A percentile compares a stretch with the other conserved stretches of the same genome.
These are phyloP conservation scores for Oscheius sp. DNA, from an alignment of 2,888 invertebrate genomes.

Conservation along the genomic window DNA sequence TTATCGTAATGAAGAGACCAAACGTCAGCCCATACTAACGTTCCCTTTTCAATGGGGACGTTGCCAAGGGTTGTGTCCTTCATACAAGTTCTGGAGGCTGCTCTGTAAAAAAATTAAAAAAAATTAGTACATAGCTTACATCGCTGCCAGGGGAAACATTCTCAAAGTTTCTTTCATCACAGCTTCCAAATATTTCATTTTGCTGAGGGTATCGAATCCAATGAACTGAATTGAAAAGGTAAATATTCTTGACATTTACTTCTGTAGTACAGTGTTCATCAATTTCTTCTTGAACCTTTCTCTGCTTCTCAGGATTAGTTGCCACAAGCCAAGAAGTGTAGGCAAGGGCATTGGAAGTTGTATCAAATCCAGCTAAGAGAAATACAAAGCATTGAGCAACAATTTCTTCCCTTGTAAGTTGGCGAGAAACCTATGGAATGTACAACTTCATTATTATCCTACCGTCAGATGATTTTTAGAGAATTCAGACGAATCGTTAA, in stretches of 20 bases:
- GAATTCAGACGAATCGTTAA: slow-evolving; percentile 27
- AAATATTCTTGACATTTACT: no score
- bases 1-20: slow-evolving; percentile 56
- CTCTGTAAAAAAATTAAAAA: no score
- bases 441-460: neutral
- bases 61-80: slow-evolving; percentile 53
- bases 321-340: slow-evolving; percentile 73
- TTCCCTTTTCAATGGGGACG: slow-evolving; percentile 54
- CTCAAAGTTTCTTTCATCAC: slow-evolving; percentile 62
- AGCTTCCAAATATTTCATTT: slow-evolving; percentile 58
- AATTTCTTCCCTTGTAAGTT: slow-evolving; percentile 57
- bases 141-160: slow-evolving; percentile 58
- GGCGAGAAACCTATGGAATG: slow-evolving; percentile 44
- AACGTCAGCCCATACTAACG: slow-evolving; percentile 55
- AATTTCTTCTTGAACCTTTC: slow-evolving; percentile 50
- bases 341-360: slow-evolving; percentile 73
- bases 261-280: slow-evolving; percentile 42
- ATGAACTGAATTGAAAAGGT: slow-evolving; percentile 29
- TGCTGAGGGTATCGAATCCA: slow-evolving; percentile 53
- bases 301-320: slow-evolving; percentile 44
- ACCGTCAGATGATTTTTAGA: slow-evolving; percentile 23
- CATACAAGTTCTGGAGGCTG: slow-evolving; percentile 50
- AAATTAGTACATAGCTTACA: no score
- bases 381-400: slow-evolving; percentile 57
- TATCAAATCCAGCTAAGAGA: slow-evolving; percentile 71